Conservation (phyloP, 2,888 invertebrate species). For the Tipula helvola region DNA sequence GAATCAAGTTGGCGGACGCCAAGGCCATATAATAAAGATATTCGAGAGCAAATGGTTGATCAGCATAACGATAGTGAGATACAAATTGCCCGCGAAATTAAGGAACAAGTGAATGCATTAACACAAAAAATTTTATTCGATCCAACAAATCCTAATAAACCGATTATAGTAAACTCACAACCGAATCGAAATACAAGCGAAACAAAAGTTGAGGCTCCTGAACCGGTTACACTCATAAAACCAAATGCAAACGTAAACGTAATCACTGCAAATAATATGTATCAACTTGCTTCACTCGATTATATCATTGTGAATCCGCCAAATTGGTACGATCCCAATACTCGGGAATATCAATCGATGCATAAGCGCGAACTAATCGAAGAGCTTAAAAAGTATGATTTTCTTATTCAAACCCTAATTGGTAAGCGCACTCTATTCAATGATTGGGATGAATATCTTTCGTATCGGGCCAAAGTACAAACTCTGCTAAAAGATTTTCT, state of each 20-base stretch:
- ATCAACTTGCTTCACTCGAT: neutral
- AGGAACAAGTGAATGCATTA: slow-evolving; percentile 9
- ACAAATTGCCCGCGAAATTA: slow-evolving; percentile 10
- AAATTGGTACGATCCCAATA: slow-evolving; percentile 44
- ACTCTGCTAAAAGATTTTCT: slow-evolving; percentile 53
- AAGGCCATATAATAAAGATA: neutral
- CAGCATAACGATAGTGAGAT: neutral
- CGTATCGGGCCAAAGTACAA: slow-evolving; percentile 49
- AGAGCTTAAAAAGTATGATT: slow-evolving; percentile 55
- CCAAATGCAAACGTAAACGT: neutral
- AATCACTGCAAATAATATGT: neutral
- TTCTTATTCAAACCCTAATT: slow-evolving; percentile 50
- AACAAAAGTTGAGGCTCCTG: neutral
- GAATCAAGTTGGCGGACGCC: neutral
- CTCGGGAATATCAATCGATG: slow-evolving; percentile 31
- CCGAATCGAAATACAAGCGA: slow-evolving; percentile 19
- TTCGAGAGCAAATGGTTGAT: neutral
- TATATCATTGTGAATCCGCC: slow-evolving; percentile 27
- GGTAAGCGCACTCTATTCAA: slow-evolving; percentile 45
- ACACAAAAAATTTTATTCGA: slow-evolving; percentile 38
- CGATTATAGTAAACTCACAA: slow-evolving; percentile 48
- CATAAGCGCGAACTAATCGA: slow-evolving; percentile 48
- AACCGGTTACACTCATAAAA: neutral
- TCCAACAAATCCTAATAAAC: slow-evolving; percentile 54
- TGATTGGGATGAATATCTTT: slow-evolving; percentile 52